These are phyloP conservation scores for Drosophila nasuta DNA, from an alignment of 1,140 invertebrate species.

Conservation along the genomic window DNA sequence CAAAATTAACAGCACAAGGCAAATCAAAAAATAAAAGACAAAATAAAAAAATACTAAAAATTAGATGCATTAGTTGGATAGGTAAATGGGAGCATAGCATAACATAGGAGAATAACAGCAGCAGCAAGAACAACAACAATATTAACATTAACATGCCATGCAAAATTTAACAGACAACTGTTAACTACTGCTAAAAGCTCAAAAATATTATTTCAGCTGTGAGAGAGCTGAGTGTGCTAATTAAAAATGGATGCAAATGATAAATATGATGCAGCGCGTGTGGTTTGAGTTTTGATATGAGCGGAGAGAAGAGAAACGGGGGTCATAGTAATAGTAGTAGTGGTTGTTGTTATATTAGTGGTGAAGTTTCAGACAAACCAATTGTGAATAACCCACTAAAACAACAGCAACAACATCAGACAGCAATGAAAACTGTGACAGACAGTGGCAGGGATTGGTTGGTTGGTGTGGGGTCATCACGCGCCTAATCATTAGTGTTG, in stretches of 20 bases:
- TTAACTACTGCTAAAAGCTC: conserved; percentile 62
- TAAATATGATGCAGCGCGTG: conserved; percentile 71
- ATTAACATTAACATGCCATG: conserved; percentile 42
- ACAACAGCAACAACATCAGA: conserved; percentile 15
- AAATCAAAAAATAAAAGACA: conserved; percentile 49
- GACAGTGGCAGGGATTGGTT: conserved; percentile 6
- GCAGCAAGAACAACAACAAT: conserved; percentile 39
- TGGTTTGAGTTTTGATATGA: conserved; percentile 42
- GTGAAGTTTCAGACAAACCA: conserved; percentile 11
- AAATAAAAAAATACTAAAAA: conserved; percentile 37
- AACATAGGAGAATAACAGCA: conserved; percentile 3
- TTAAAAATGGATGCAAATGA: conserved; percentile 75
- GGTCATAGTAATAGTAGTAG: conserved; percentile 40
- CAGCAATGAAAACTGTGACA: conserved; percentile 4
- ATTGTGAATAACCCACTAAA: conserved; percentile 1
- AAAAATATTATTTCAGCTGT: conserved; percentile 39
- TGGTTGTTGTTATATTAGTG: conserved; percentile 15
- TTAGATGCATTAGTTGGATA: conserved; percentile 59
- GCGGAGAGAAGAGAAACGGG: conserved; percentile 52
- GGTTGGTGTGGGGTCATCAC: conserved; percentile 15
- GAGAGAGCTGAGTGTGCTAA: conserved; percentile 68
- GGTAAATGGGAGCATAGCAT: conserved; percentile 47
- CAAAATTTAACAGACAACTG: conserved; percentile 65
- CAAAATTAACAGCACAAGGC: conserved; percentile 71
- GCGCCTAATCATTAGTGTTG: conserved; percentile 7